Evolutionary conservation across 2,113 vertebrate genomes (phyloP), one percentile per base, ranked within the genome.

Genomic region (Anguilla rostrata): DNA sequence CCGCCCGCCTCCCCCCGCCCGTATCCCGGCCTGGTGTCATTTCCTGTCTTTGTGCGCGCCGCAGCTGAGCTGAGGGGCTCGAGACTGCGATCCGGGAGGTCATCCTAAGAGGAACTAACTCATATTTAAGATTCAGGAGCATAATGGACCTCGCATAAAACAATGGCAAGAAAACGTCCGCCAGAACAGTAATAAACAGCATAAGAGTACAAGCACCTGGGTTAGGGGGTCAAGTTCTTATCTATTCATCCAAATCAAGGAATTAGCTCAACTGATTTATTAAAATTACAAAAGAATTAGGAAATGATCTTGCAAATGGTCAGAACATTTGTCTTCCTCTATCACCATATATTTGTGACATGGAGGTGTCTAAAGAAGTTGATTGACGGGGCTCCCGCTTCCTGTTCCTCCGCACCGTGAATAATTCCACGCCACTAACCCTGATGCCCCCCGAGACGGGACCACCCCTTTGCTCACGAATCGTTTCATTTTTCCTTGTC

Each of bases 371-470:
- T 53, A 53, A 53, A 53, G 3, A 53, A 53, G 49, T 9, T 53
- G 49, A 11, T 53, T 53, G 49, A 46, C 8, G 43, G 43, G 43
- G 43, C 43, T 46, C 43, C 43, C 43, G 26, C 39, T 85, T 85
- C 78, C 43, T 80, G 82, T 88, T 86, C 88, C 84, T 56, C 83
- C 89, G 85, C 71, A 9, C 88, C 83, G 84, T 87, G 80, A 63
- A 78, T 78, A 81, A 79, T 86, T 87, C 86, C 85, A 86, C 78
- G 88, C 88, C 82, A 86, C 85, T 85, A 63, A 49, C 88, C 60
- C 83, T 90, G 90, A 91, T 90, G 83, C 87, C 87, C 85, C 84
- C 87, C 85, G 85, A 89, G 60, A 86, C 83, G 85, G 83, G 20
- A 86, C 84, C 85, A 87, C 87, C 71, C 82, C 75, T 26, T 66